Base-by-base conservation (phyloP, 1,140 invertebrate genomes). In the Episyrphus balteatus region DNA sequence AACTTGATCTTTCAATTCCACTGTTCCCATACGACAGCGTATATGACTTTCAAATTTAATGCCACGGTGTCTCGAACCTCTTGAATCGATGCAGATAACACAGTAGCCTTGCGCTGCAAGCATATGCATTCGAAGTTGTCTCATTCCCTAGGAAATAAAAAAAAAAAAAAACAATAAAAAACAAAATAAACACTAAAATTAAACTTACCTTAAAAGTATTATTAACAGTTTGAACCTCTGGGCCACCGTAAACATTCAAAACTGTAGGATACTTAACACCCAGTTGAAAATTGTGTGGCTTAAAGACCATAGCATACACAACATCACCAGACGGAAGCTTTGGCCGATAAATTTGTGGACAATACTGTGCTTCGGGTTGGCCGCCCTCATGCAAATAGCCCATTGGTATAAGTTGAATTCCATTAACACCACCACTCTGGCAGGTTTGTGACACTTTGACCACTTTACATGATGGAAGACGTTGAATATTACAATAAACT, bases 191-290 rank as follows among this genome's bases (percentile, higher is more conserved):
- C 11, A 42, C 11, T 2, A 15, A 7, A 37, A 12, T 13, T 32
- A 10, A 15, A 41, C 54, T 61, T 67, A 88, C 88, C 75, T 94
- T 95, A 66, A 93, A 97, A 17, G 84, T 86, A 72, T 99, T 98
- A 31, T 88, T 90, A 33, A 99, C 95, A 31, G 96, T 78, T 75
- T 98, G 94, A 19, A 98, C 92, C 69, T 96, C 92, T 1, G 95
- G 95, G 12, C 96, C 95, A 19, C 93, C 96, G 68, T 99, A 99
- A 14, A 99, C 88, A 69, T 96, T 92, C 13, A 98, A 74, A 46
- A 99, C 83, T 1, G 92, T 94, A 2, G 96, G 95, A 73, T 95
- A 95, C 50, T 88, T 87, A 31, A 78, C 70, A 10, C 82, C 84
- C 8, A 76, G 65, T 56, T 83, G 75, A 55, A 82, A 86, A 65